Conservation (phyloP, 2,797 vertebrate species). For the Sebastes trivittatus region DNA sequence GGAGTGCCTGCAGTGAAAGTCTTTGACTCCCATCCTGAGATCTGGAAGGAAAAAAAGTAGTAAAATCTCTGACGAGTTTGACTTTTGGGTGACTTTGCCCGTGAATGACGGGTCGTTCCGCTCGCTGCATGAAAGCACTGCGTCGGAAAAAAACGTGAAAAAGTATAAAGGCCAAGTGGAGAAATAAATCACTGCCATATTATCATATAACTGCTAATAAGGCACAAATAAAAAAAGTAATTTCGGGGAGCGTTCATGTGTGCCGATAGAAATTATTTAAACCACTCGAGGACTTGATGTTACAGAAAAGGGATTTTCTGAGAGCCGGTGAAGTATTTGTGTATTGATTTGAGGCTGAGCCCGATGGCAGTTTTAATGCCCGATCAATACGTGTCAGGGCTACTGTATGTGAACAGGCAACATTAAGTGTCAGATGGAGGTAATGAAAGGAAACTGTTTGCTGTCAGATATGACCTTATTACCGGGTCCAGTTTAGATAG, state of each 20-base stretch:
- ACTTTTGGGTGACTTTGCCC: conserved; percentile 32
- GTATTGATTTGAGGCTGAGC: conserved; percentile 56
- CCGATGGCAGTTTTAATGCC: conserved; percentile 51
- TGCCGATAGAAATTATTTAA: conserved; percentile 44
- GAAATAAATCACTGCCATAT: conserved; percentile 59
- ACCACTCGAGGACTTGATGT: conserved; percentile 49
- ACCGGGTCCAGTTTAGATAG: conserved; percentile 18
- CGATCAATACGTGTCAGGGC: conserved; percentile 53
- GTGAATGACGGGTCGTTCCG: conserved; percentile 30
- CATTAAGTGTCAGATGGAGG: conserved; percentile 49
- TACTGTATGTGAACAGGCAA: conserved; percentile 30
- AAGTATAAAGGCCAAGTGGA: conserved; percentile 10
- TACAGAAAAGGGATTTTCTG: conserved; percentile 26
- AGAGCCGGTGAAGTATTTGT: conserved; percentile 49
- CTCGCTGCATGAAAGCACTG: conserved; percentile 3
- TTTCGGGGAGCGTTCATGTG: conserved; percentile 48
- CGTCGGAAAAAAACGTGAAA: conserved; percentile 16
- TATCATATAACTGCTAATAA: conserved; percentile 53
- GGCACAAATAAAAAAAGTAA: conserved; percentile 51
- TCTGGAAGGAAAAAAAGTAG: background rate
- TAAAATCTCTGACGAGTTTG: background rate
- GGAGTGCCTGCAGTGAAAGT: background rate
- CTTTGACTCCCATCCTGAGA: background rate
- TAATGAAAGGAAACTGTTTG: conserved; percentile 59
- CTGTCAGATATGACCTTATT: conserved; percentile 65